Percentiles rank a stretch among this genome's conserved stretches.
Evolutionary conservation across 1,140 invertebrate genomes (phyloP).

Genomic region (Andricus grossulariae): DNA sequence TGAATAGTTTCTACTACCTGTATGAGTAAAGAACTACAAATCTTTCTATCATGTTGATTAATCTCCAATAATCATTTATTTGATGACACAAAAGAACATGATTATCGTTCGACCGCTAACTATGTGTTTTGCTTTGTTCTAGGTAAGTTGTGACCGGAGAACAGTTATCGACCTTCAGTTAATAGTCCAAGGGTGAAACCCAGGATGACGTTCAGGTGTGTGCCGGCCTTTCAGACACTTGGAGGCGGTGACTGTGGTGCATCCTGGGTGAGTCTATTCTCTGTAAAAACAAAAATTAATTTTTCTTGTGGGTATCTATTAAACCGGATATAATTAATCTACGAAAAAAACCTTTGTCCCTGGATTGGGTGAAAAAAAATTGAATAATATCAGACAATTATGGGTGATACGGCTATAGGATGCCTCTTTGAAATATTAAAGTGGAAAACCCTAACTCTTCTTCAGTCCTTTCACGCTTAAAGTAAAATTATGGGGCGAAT

Average conservation of each 20-base stretch:
- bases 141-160: slow-evolving; percentile 76
- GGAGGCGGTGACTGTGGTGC: slow-evolving; percentile 79
- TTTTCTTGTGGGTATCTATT: background rate
- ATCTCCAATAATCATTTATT: background rate
- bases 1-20: background rate
- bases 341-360: too few species aligned
- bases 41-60: background rate
- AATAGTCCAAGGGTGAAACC: slow-evolving; percentile 59
- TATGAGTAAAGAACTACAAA: background rate
- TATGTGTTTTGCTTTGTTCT: slow-evolving; percentile 74
- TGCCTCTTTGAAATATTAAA: too few species aligned
- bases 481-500: too few species aligned
- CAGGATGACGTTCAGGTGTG: slow-evolving; percentile 77
- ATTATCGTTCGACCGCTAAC: slow-evolving; percentile 64
- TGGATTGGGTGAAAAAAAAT: too few species aligned
- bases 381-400: too few species aligned
- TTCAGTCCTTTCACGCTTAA: too few species aligned
- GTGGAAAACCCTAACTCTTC: too few species aligned
- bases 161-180: slow-evolving; percentile 58
- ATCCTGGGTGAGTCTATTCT: slow-evolving; percentile 79
- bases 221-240: slow-evolving; percentile 80
- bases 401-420: too few species aligned
- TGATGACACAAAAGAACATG: background rate
- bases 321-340: background rate
- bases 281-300: background rate